These are phyloP conservation scores for Melanotaenia maccullochi DNA, from an alignment of 2,797 vertebrate genomes.

Conservation along the genomic window DNA sequence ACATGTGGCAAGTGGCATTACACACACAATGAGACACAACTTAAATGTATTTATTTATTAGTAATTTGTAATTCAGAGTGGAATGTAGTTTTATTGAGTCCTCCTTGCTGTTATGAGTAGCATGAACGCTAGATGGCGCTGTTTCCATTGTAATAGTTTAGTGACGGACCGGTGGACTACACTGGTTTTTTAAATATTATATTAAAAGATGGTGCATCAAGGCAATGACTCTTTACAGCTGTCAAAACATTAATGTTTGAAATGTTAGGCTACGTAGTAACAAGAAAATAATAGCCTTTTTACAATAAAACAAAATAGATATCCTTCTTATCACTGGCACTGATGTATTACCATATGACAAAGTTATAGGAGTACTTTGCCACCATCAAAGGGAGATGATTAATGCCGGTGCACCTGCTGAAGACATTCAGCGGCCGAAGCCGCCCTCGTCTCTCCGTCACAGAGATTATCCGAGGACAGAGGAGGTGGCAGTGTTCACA, in stretches of 20 bases:
- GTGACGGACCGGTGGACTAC: conserved; percentile 5
- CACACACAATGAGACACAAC: not conserved
- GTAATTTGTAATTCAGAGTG: not conserved
- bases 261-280: conserved; percentile 38
- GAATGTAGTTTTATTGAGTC: not conserved
- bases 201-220: conserved; percentile 19
- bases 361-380: not conserved
- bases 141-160: conserved; percentile 47
- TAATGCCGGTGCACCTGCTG: conserved; percentile 42
- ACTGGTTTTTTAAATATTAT: conserved; percentile 34
- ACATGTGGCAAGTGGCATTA: not conserved
- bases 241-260: conserved; percentile 33
- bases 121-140: conserved; percentile 64
- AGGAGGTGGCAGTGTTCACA: conserved; percentile 30
- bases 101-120: not conserved
- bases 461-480: conserved; percentile 35
- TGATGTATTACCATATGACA: not conserved
- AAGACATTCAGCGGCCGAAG: conserved; percentile 23
- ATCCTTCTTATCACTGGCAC: not conserved
- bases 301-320: not conserved
- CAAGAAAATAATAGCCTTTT: conserved; percentile 34
- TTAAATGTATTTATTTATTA: not conserved
- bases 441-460: conserved; percentile 39
- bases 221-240: conserved; percentile 47
- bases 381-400: conserved; percentile 11